Conservation (phyloP, 2,888 invertebrate genomes). For the Cantharis rufa region DNA sequence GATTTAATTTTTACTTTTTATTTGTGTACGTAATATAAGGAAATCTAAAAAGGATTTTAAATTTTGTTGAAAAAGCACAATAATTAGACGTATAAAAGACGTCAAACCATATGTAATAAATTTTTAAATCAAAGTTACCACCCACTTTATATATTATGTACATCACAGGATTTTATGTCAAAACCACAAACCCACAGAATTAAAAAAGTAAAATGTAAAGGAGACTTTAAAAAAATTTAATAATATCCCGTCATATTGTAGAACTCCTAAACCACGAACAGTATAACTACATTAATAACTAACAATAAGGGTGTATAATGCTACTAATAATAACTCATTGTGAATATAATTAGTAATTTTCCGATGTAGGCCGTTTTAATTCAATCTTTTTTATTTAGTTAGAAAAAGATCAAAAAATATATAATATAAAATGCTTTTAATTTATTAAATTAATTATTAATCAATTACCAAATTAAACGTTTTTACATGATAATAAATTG, state of each 20-base stretch:
- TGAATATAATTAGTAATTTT: not conserved
- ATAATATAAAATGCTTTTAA: no score
- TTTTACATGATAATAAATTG: no score
- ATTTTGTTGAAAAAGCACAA: not conserved
- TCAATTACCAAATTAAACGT: no score
- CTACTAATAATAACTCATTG: not conserved
- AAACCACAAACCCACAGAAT: not conserved
- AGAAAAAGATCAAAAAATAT: no score
- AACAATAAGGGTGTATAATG: not conserved
- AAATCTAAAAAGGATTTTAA: not conserved
- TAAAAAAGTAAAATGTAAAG: not conserved
- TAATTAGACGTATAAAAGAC: not conserved
- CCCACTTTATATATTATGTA: not conserved
- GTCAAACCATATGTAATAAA: not conserved
- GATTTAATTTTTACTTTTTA: not conserved
- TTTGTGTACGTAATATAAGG: not conserved
- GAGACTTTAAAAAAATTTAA: not conserved
- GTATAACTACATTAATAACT: not conserved
- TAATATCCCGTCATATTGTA: not conserved
- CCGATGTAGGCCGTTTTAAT: not conserved
- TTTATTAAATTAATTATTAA: no score
- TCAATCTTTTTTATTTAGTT: not conserved
- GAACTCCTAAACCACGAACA: not conserved
- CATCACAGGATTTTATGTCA: not conserved
- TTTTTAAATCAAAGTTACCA: not conserved